These are phyloP conservation scores for Poecile montanus DNA, from an alignment of 2,797 vertebrate genomes.

Conservation along the genomic window DNA sequence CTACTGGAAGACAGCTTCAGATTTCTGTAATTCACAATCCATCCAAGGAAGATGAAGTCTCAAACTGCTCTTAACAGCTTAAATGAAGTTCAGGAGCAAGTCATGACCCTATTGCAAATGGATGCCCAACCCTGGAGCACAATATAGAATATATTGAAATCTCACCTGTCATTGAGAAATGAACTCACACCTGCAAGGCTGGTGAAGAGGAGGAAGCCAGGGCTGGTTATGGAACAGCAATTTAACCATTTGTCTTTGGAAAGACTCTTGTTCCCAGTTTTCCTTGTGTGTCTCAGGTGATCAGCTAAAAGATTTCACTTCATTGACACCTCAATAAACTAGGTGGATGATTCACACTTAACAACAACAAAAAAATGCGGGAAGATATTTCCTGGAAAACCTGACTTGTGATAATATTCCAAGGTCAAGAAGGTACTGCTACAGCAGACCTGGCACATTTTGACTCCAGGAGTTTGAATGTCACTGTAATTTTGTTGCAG, in stretches of 20 bases:
- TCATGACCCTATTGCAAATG: not conserved
- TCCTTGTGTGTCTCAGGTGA: not conserved
- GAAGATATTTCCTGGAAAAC: not conserved
- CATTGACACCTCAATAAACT: not conserved
- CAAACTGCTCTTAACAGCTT: not conserved
- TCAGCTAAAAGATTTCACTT: not conserved
- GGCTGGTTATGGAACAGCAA: not conserved
- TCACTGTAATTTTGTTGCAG: not conserved
- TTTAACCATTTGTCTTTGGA: not conserved
- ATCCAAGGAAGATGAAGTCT: not conserved
- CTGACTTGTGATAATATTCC: not conserved
- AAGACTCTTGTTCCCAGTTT: not conserved
- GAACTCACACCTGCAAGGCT: not conserved
- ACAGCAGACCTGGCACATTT: not conserved
- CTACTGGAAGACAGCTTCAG: not conserved
- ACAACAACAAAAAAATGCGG: not conserved
- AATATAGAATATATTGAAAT: not conserved
- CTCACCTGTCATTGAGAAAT: not conserved
- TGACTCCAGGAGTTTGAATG: not conserved
- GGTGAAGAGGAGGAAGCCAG: not conserved
- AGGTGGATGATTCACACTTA: not conserved
- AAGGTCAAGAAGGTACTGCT: not conserved
- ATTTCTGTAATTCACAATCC: not conserved
- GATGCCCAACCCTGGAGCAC: not conserved
- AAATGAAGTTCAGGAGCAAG: not conserved